Conservation (phyloP, 1,140 invertebrate species). For the Cydia fagiglandana region DNA sequence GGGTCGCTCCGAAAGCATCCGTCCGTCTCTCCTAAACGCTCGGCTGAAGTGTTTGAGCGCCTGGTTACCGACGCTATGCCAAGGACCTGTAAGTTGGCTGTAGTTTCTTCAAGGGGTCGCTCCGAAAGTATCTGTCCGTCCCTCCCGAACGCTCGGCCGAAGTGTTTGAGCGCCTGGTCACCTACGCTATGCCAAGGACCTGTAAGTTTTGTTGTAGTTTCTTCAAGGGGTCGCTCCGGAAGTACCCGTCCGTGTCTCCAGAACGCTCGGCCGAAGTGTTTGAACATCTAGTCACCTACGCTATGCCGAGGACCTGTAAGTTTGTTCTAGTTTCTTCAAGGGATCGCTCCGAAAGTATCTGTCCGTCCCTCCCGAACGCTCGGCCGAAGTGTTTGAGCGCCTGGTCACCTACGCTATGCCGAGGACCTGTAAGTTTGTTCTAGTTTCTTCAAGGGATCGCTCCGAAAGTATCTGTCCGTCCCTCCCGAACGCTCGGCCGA, state of each 20-base stretch:
- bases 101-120: constrained; percentile 44
- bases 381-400: constrained; percentile 55
- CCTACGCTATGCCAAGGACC: constrained; percentile 48
- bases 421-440: constrained; percentile 45
- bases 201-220: constrained; percentile 39
- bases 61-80: constrained; percentile 50
- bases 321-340: constrained; percentile 20
- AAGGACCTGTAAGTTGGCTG: constrained; percentile 45
- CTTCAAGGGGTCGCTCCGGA: constrained; percentile 54
- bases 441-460: constrained; percentile 43
- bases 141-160: constrained; percentile 54
- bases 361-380: constrained; percentile 47
- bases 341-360: constrained; percentile 62
- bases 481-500: constrained; percentile 55
- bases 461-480: constrained; percentile 57
- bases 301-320: constrained; percentile 47
- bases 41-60: constrained; percentile 55
- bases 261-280: constrained; percentile 57
- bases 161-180: constrained; percentile 54
- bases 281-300: constrained; percentile 52
- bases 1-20: constrained; percentile 63
- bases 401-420: constrained; percentile 51
- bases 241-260: constrained; percentile 51
- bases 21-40: constrained; percentile 47
- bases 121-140: constrained; percentile 57